These are phyloP conservation scores for Syngnathus typhle DNA, from an alignment of 2,113 vertebrate species.

Conservation along the genomic window DNA sequence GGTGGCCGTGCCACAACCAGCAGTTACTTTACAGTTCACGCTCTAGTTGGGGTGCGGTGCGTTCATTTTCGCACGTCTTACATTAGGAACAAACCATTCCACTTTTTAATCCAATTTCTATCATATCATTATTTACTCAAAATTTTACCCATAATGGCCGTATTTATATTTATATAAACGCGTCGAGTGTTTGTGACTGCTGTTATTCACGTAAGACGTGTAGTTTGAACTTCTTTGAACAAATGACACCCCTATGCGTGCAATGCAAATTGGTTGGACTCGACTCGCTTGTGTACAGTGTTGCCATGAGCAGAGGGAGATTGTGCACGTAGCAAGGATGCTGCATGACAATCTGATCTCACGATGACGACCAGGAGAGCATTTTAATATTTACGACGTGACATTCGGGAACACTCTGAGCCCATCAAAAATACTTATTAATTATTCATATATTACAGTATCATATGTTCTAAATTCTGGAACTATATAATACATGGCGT, in stretches of 20 bases:
- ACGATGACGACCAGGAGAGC: conserved; percentile 32
- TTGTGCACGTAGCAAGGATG: conserved; percentile 80
- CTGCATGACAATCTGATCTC: conserved; percentile 56
- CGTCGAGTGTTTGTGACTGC: background rate
- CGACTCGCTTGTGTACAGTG: conserved; percentile 71
- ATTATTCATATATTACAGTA: background rate
- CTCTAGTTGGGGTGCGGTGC: conserved; percentile 81
- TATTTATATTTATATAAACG: background rate
- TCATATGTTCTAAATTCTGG: background rate
- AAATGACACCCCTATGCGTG: conserved; percentile 44
- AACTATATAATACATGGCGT: background rate
- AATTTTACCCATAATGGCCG: background rate
- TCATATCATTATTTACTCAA: background rate
- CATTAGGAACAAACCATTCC: conserved; percentile 80
- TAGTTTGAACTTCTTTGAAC: background rate
- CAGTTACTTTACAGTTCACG: conserved; percentile 43
- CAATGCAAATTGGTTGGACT: conserved; percentile 65
- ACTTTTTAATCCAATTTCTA: background rate
- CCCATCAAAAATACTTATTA: background rate
- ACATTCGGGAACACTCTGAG: conserved; percentile 1
- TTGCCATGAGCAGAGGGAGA: conserved; percentile 83
- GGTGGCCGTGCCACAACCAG: conserved; percentile 20
- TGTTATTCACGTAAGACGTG: background rate
- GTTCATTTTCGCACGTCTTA: conserved; percentile 93
- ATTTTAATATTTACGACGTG: conserved; percentile 39